Percentiles rank a stretch among this genome's conserved stretches.
Evolutionary conservation across 1,140 invertebrate genomes (phyloP).

Genomic region (Papilio machaon): DNA sequence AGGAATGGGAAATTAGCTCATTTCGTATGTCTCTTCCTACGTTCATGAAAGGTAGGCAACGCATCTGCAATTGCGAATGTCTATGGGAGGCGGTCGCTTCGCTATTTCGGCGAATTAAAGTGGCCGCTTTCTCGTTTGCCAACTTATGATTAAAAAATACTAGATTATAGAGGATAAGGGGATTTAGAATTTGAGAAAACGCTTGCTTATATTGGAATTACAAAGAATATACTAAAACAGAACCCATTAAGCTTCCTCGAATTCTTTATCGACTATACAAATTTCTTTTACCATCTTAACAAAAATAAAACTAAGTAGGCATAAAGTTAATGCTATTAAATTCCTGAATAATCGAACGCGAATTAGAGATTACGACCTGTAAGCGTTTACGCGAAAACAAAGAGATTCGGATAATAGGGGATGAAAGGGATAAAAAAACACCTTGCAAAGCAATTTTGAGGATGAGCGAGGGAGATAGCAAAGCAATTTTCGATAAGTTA

Average conservation of each 20-base stretch:
- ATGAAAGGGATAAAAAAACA: conserved; percentile 45
- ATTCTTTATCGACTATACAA: conserved; percentile 23
- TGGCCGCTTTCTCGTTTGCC: too few species aligned
- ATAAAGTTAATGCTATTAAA: conserved; percentile 37
- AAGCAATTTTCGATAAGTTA: conserved; percentile 56
- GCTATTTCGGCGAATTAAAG: too few species aligned
- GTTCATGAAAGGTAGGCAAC: too few species aligned
- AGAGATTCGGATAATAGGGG: conserved; percentile 47
- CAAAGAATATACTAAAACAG: neutral
- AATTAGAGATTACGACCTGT: conserved; percentile 47
- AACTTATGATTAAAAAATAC: too few species aligned
- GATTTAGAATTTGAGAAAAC: too few species aligned
- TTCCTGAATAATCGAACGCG: conserved; percentile 45
- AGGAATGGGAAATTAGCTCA: too few species aligned
- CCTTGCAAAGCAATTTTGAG: conserved; percentile 48
- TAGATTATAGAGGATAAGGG: too few species aligned
- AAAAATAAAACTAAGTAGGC: conserved; percentile 15
- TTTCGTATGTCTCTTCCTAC: too few species aligned
- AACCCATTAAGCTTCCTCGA: neutral
- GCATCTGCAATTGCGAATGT: too few species aligned
- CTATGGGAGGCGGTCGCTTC: too few species aligned
- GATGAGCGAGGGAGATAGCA: conserved; percentile 44
- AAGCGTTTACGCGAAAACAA: conserved; percentile 49
- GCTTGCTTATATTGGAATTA: too few species aligned
- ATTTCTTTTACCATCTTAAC: neutral